Evolutionary conservation across 2,797 vertebrate species (phyloP).

Genomic region (Lepus townsendii): DNA sequence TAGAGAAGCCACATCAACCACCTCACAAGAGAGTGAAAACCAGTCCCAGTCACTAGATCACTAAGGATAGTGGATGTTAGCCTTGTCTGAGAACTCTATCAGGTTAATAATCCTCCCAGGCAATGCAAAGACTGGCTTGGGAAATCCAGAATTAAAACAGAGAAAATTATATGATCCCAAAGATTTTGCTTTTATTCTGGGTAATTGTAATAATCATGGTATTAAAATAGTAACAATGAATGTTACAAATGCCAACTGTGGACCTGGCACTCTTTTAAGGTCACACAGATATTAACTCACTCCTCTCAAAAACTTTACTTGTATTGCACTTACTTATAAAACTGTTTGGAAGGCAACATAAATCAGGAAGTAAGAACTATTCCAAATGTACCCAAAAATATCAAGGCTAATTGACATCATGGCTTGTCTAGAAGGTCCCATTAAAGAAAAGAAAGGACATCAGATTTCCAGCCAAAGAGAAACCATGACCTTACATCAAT

Average conservation of each 20-base stretch:
- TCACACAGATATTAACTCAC: too few species aligned
- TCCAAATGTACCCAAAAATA: neutral
- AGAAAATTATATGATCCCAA: neutral
- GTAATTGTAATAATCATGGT: neutral
- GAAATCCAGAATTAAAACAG: neutral
- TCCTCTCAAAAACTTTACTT: too few species aligned
- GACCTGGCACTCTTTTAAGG: too few species aligned
- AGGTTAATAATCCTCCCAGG: neutral
- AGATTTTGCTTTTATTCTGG: neutral
- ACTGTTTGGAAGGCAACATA: neutral
- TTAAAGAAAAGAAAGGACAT: neutral
- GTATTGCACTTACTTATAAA: neutral
- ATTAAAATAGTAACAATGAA: neutral
- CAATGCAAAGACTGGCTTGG: neutral
- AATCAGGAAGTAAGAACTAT: neutral
- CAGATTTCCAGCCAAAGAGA: too few species aligned
- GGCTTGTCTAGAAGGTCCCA: neutral
- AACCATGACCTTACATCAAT: too few species aligned
- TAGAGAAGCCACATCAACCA: neutral
- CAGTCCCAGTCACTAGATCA: neutral
- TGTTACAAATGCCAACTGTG: neutral
- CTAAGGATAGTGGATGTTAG: neutral
- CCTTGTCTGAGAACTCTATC: neutral
- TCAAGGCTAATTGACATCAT: neutral
- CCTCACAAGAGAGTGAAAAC: neutral